Percentiles rank a stretch among this genome's conserved stretches.
phyloP scores from a whole-genome alignment of 2,888 invertebrate species.

The Eristalis pertinax region DNA sequence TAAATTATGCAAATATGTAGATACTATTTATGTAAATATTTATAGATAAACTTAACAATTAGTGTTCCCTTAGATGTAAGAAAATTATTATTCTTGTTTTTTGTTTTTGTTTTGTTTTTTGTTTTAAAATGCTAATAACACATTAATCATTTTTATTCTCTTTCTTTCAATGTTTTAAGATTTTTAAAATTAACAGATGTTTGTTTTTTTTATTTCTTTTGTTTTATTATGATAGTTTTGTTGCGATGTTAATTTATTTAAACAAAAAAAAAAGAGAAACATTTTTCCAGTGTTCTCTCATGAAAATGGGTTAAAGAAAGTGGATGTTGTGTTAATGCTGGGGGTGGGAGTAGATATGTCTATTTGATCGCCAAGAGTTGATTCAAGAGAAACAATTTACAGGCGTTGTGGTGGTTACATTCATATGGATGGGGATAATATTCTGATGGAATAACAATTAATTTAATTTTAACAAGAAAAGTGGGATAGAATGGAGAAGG shows the following conservation, averaged over 20 bases:
- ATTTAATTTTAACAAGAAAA: slow-evolving; percentile 10
- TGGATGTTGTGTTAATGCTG: not conserved
- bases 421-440: not conserved
- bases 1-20: slow-evolving; percentile 63
- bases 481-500: too few species aligned
- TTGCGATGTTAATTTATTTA: slow-evolving; percentile 20
- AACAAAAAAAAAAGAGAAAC: not conserved
- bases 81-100: slow-evolving; percentile 11
- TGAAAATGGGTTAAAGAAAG: not conserved
- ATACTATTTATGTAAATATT: slow-evolving; percentile 39
- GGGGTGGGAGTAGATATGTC: slow-evolving; percentile 26
- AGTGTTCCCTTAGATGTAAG: slow-evolving; percentile 53
- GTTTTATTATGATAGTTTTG: slow-evolving; percentile 25
- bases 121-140: slow-evolving; percentile 71
- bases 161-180: slow-evolving; percentile 29
- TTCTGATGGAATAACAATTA: slow-evolving; percentile 29
- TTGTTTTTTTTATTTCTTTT: not conserved
- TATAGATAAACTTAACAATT: slow-evolving; percentile 54
- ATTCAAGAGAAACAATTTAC: slow-evolving; percentile 1
- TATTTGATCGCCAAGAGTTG: slow-evolving; percentile 13
- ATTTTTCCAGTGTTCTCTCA: not conserved
- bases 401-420: not conserved
- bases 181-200: slow-evolving; percentile 36
- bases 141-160: slow-evolving; percentile 56
- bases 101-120: slow-evolving; percentile 22